Evolutionary conservation across 2,113 vertebrate species (phyloP).

Genomic region (Charadrius vociferus): DNA sequence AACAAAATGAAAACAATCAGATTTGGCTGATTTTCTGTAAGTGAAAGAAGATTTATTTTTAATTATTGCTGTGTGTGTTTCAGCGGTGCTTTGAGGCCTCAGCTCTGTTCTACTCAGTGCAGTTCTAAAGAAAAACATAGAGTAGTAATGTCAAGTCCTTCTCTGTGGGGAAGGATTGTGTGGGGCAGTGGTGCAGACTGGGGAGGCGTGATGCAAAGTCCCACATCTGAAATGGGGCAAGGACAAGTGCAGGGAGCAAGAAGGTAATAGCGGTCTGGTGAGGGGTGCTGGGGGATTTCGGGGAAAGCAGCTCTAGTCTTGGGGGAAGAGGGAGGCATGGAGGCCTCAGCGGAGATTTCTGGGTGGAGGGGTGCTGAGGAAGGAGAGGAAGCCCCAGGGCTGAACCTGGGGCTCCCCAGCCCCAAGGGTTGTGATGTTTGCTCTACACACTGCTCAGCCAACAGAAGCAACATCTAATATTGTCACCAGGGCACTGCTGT

Average conservation of each 20-base stretch:
- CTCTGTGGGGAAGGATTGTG: not conserved
- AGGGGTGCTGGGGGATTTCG: not conserved
- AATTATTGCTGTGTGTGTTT: not conserved
- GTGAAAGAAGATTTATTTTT: slow-evolving; percentile 50
- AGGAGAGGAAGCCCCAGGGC: not conserved
- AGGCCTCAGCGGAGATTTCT: not conserved
- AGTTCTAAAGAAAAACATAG: not conserved
- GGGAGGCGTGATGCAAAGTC: not conserved
- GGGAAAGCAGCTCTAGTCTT: not conserved
- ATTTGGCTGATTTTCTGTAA: slow-evolving; percentile 56
- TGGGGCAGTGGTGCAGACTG: not conserved
- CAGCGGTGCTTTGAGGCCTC: not conserved
- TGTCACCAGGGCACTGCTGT: not conserved
- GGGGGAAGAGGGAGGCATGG: not conserved
- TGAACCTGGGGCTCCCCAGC: not conserved
- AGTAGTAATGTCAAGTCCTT: not conserved
- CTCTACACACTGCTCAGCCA: not conserved
- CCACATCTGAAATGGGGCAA: not conserved
- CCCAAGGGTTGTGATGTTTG: not conserved
- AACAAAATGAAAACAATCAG: slow-evolving; percentile 47
- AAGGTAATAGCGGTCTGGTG: not conserved
- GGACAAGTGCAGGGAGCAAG: not conserved
- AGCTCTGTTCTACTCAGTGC: not conserved
- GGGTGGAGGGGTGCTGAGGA: not conserved
- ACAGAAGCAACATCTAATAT: not conserved